Conservation (phyloP, 2,888 invertebrate species). For the Charanyca ferruginea region DNA sequence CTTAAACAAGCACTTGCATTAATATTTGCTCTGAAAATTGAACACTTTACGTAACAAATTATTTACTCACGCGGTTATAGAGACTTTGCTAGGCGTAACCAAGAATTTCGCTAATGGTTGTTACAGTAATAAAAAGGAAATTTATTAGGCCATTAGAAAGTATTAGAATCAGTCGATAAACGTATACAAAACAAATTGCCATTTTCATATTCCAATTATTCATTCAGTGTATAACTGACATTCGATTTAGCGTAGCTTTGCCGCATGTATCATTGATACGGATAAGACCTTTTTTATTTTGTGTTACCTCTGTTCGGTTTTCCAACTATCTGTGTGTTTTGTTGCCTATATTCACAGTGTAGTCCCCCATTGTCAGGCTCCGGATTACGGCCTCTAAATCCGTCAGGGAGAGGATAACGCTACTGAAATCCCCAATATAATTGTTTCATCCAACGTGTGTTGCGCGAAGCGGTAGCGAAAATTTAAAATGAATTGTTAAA, state of each 20-base stretch:
- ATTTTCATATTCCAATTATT: slow-evolving; percentile 21
- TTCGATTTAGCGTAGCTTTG: slow-evolving; percentile 26
- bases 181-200: slow-evolving; percentile 20
- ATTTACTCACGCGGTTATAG: slow-evolving; percentile 63
- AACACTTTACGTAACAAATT: slow-evolving; percentile 76
- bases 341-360: slow-evolving; percentile 8
- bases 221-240: slow-evolving; percentile 30
- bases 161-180: slow-evolving; percentile 26
- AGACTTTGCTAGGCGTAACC: slow-evolving; percentile 47
- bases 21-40: slow-evolving; percentile 78
- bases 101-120: slow-evolving; percentile 34
- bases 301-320: slow-evolving; percentile 4
- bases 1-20: slow-evolving; percentile 83
- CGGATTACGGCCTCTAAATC: slow-evolving; percentile 43
- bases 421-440: slow-evolving; percentile 30
- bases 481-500: slow-evolving; percentile 53
- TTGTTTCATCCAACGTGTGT: slow-evolving; percentile 20
- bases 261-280: slow-evolving; percentile 9
- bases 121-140: slow-evolving; percentile 28
- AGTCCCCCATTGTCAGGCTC: slow-evolving; percentile 31
- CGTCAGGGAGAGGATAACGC: slow-evolving; percentile 18
- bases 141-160: slow-evolving; percentile 52
- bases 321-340: slow-evolving; percentile 17
- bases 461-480: slow-evolving; percentile 34
- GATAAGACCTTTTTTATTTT: slow-evolving; percentile 33